A percentile compares a stretch with the other conserved stretches of the same genome.
phyloP scores from a whole-genome alignment of 2,113 vertebrate species.

The Gymnogyps californianus region DNA sequence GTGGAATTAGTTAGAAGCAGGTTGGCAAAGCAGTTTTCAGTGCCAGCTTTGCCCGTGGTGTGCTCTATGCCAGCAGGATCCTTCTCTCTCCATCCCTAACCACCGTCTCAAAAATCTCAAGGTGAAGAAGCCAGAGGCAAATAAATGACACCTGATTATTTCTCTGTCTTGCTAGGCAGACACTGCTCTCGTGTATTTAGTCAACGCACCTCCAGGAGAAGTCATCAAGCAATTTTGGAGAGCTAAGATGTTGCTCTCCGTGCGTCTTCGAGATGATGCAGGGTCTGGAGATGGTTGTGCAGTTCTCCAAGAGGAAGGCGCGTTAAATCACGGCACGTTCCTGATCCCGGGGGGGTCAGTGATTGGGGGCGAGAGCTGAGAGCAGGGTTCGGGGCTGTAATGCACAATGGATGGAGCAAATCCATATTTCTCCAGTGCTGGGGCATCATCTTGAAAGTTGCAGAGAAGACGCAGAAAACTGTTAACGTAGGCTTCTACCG shows the following conservation, averaged over 20 bases:
- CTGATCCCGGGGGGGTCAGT: accelerated
- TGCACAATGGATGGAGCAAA: not conserved
- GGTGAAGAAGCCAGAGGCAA: not conserved
- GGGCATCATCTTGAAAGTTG: not conserved
- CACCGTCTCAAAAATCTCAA: not conserved
- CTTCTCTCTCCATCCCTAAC: not conserved
- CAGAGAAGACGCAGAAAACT: not conserved
- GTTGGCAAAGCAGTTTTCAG: not conserved
- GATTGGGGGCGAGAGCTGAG: not conserved
- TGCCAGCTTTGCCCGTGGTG: not conserved
- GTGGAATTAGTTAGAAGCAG: not conserved
- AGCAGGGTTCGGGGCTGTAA: accelerated
- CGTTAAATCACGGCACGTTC: not conserved
- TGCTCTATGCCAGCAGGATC: not conserved
- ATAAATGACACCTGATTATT: not conserved
- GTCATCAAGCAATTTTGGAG: not conserved
- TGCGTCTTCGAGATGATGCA: not conserved
- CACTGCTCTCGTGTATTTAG: not conserved
- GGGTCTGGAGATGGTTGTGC: not conserved
- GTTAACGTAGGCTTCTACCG: not conserved
- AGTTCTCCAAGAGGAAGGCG: not conserved
- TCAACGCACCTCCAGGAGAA: not conserved
- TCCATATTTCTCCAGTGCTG: not conserved
- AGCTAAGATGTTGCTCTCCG: not conserved
- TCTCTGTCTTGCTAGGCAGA: not conserved